Evolutionary conservation across 2,113 vertebrate species (phyloP).

Genomic region (Galeopterus variegatus): DNA sequence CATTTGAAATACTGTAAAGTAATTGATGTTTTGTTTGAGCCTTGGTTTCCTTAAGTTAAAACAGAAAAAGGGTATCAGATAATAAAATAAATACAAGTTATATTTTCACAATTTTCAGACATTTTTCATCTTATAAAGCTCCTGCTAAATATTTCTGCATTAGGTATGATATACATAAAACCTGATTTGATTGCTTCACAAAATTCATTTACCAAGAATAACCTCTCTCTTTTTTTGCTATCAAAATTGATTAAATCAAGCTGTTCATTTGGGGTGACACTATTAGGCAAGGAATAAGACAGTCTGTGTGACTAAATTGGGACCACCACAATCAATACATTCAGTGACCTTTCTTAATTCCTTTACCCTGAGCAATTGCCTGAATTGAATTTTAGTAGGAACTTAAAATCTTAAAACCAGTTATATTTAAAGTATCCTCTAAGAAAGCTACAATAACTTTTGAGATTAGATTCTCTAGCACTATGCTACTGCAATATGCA

Average conservation of each 20-base stretch:
- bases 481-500: background rate
- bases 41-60: constrained; percentile 80
- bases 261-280: constrained; percentile 70
- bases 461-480: constrained; percentile 3
- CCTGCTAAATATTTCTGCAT: constrained; percentile 63
- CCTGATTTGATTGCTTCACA: constrained; percentile 48
- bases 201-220: constrained; percentile 77
- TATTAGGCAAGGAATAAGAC: constrained; percentile 61
- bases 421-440: constrained; percentile 56
- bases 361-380: constrained; percentile 59
- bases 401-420: constrained; percentile 50
- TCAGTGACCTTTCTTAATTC: constrained; percentile 72
- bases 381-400: constrained; percentile 63
- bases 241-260: constrained; percentile 72
- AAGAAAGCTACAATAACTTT: constrained; percentile 27
- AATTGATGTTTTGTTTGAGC: constrained; percentile 81
- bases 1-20: constrained; percentile 64
- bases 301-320: constrained; percentile 61
- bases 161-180: constrained; percentile 66
- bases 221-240: constrained; percentile 42
- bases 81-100: constrained; percentile 74
- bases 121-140: constrained; percentile 67
- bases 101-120: constrained; percentile 71
- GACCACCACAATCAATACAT: constrained; percentile 58
- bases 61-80: constrained; percentile 79